These are phyloP conservation scores for Drosophila grimshawi DNA, from an alignment of 1,140 invertebrate genomes.

Conservation along the genomic window DNA sequence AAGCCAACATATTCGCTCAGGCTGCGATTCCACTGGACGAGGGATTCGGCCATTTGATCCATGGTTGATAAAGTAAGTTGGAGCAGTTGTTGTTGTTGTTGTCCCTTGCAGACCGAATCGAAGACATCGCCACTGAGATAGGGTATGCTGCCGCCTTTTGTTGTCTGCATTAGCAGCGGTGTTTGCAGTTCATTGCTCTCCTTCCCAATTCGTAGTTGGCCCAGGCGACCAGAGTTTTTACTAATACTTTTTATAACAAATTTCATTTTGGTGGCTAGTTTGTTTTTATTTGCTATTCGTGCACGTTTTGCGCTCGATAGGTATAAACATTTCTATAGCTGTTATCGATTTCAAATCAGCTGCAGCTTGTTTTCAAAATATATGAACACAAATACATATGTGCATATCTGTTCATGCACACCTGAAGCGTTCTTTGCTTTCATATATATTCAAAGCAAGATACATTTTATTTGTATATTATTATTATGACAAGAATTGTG, in stretches of 20 bases:
- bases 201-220: constrained; percentile 84
- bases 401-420: no score
- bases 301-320: constrained; percentile 41
- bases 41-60: constrained; percentile 85
- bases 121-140: constrained; percentile 88
- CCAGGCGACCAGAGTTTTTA: constrained; percentile 85
- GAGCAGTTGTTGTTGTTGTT: constrained; percentile 85
- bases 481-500: no score
- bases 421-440: no score
- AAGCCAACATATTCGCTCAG: constrained; percentile 87
- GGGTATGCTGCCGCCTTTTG: constrained; percentile 87
- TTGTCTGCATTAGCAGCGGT: constrained; percentile 67
- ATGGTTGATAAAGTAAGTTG: constrained; percentile 87
- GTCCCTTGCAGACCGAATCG: constrained; percentile 85
- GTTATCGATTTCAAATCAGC: constrained; percentile 37
- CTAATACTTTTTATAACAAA: constrained; percentile 85
- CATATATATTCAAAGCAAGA: no score
- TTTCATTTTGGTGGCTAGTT: constrained; percentile 84
- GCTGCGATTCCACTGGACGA: constrained; percentile 85
- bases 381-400: no score
- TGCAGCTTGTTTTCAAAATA: neutral
- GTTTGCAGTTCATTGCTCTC: constrained; percentile 57
- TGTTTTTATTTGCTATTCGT: constrained; percentile 20
- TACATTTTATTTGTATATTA: no score
- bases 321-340: neutral